A percentile compares a stretch with the other conserved stretches of the same genome.
Evolutionary conservation across 2,113 vertebrate species (phyloP).

Genomic region (Willisornis vidua): DNA sequence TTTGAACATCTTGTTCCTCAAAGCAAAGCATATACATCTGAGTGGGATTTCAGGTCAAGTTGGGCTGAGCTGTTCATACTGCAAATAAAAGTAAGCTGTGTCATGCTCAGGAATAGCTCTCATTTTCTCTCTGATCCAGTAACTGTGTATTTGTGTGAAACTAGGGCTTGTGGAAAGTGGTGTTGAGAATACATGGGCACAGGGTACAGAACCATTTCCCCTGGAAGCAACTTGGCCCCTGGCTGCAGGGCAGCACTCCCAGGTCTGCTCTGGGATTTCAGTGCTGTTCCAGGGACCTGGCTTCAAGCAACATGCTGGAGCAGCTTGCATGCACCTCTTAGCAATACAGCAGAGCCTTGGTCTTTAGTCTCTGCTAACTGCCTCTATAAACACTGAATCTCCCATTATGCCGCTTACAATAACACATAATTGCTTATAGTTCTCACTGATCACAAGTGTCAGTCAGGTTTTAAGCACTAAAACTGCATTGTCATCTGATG

Average conservation of each 20-base stretch:
- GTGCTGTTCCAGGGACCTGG: not conserved
- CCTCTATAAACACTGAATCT: not conserved
- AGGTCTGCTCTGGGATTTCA: not conserved
- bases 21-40: not conserved
- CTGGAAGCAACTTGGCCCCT: not conserved
- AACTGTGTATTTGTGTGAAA: not conserved
- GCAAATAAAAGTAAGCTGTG: not conserved
- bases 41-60: not conserved
- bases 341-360: not conserved
- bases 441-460: not conserved
- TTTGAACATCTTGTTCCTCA: not conserved
- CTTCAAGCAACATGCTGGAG: not conserved
- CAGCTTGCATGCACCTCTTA: not conserved
- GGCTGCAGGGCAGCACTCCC: not conserved
- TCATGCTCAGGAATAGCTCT: not conserved
- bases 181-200: not conserved
- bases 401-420: not conserved
- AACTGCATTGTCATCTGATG: not conserved
- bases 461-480: not conserved
- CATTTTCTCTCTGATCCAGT: not conserved
- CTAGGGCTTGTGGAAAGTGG: not conserved
- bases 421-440: not conserved
- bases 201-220: not conserved
- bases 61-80: not conserved
- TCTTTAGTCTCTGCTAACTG: not conserved